Conservation (phyloP, 1,140 invertebrate genomes). For the Archivesica marissinica region DNA sequence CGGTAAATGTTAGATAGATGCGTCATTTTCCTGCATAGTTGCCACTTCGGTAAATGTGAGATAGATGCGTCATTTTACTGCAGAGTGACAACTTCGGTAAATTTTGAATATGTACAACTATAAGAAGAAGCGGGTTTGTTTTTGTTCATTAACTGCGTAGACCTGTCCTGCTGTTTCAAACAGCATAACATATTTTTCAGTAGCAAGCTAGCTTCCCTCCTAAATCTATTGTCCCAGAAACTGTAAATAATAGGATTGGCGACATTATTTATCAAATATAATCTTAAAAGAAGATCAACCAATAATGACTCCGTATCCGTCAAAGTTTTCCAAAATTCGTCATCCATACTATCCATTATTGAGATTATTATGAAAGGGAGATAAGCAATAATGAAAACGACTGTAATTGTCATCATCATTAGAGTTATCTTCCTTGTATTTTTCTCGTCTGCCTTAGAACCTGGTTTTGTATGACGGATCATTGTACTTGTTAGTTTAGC, state of each 20-base stretch:
- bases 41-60: too few relatives aligned
- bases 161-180: neutral
- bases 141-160: too few relatives aligned
- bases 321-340: slow-evolving; percentile 31
- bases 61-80: too few relatives aligned
- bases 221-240: slow-evolving; percentile 57
- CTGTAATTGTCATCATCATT: slow-evolving; percentile 69
- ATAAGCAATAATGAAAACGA: slow-evolving; percentile 68
- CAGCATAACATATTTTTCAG: neutral
- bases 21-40: too few relatives aligned
- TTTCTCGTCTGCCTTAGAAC: slow-evolving; percentile 23
- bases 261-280: slow-evolving; percentile 72
- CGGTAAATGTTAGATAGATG: too few relatives aligned
- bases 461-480: slow-evolving; percentile 14
- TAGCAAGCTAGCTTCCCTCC: neutral
- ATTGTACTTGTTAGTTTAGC: neutral
- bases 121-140: too few relatives aligned
- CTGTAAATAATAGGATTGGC: slow-evolving; percentile 74
- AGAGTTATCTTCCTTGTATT: slow-evolving; percentile 58
- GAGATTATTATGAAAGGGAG: slow-evolving; percentile 67
- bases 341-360: slow-evolving; percentile 51
- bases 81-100: too few relatives aligned
- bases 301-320: neutral
- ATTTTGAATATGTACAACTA: too few relatives aligned
- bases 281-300: slow-evolving; percentile 64